Evolutionary conservation across 2,797 vertebrate genomes (phyloP).

Genomic region (Megaceryle alcyon): DNA sequence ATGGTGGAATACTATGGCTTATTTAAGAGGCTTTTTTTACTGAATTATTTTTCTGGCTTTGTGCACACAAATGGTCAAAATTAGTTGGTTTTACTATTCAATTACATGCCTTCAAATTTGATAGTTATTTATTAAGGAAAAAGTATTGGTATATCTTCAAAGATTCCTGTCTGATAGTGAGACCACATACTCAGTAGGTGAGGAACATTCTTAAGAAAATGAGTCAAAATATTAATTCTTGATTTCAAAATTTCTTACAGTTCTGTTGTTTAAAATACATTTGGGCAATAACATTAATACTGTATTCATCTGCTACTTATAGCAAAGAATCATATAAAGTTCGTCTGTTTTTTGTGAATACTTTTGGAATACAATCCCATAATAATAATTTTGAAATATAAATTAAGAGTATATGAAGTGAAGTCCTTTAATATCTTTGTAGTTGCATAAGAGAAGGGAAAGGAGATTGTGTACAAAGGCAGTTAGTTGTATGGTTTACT

Average conservation of each 20-base stretch:
- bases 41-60: background rate
- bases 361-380: background rate
- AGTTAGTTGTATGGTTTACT: background rate
- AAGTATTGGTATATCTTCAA: background rate
- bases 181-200: fast-evolving
- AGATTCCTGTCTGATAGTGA: background rate
- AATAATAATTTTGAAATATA: background rate
- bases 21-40: background rate
- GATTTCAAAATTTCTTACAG: background rate
- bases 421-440: background rate
- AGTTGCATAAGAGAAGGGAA: background rate
- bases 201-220: background rate
- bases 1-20: background rate
- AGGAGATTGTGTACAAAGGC: background rate
- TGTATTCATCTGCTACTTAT: background rate
- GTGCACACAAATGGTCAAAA: background rate
- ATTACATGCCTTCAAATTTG: background rate
- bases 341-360: background rate
- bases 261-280: background rate
- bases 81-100: background rate
- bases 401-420: background rate
- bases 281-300: background rate
- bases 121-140: background rate
- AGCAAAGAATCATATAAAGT: background rate
- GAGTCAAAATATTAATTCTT: background rate